phyloP scores from a whole-genome alignment of 2,797 vertebrate species.

The Crax fasciolata region DNA sequence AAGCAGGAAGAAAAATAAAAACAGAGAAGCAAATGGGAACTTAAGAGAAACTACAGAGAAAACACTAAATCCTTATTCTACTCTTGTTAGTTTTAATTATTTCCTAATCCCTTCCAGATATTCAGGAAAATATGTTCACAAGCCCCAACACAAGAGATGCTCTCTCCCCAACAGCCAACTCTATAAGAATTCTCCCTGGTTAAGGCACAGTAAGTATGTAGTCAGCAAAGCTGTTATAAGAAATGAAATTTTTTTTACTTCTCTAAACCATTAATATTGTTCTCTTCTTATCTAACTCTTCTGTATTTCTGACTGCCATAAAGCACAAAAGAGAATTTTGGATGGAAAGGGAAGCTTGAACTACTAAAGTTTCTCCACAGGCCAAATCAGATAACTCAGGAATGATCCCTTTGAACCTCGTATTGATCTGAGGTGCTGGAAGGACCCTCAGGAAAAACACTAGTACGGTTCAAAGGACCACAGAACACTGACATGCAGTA shows the following conservation, averaged over 20 bases:
- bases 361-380: not conserved
- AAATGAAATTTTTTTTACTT: not conserved
- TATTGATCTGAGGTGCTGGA: not conserved
- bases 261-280: not conserved
- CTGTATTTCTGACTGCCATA: not conserved
- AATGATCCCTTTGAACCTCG: not conserved
- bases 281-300: not conserved
- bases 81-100: not conserved
- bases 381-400: not conserved
- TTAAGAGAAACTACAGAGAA: not conserved
- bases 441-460: not conserved
- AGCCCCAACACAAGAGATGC: not conserved
- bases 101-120: not conserved
- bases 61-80: not conserved
- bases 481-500: not conserved
- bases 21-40: not conserved
- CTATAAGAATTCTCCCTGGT: not conserved
- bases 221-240: not conserved
- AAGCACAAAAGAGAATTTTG: not conserved
- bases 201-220: not conserved
- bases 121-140: not conserved
- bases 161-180: not conserved
- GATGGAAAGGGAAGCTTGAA: not conserved
- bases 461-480: not conserved
- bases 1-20: not conserved